Base-by-base conservation (phyloP, 2,797 vertebrate species). In the Podarcis lilfordi region DNA sequence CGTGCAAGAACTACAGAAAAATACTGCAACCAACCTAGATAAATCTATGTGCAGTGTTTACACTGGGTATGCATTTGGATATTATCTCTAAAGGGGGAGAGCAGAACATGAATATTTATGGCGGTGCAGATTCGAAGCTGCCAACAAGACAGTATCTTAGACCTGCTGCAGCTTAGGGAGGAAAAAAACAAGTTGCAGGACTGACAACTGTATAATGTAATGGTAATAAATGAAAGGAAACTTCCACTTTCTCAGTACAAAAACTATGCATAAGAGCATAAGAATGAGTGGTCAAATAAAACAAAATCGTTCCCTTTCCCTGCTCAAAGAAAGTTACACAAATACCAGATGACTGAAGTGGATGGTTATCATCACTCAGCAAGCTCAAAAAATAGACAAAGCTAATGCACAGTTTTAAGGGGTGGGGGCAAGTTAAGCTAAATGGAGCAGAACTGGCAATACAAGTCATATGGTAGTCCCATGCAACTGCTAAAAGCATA, bases 401-500 rank as follows among this genome's bases (percentile, higher is more conserved):
- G 27, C 85, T 69, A 76, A 80, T 75, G 74, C 9, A 78, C 32
- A 86, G 35, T 86, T 37, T 55, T 82, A 25, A 35, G 61, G 21
- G 64, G 50, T 85, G 81, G 1, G 64, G 50, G 61, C 50, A 89
- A 81, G 43, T 37, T 19, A 80, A 45, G 68, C 19, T 64, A 23
- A 64, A 64, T 32, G 50, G n/a, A 45, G 21, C 40, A 45, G 15
- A 80, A 72, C 68, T 85, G 40, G 35, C 37, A 79, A 50, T 76
- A 84, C 61, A 84, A 76, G 59, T 76, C 78, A 82, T 61, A 8
- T 32, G 17, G 21, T 19, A 81, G 55, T 19, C 21, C 59, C 82
- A 89, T 32, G n/a, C 23, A 78, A 76, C 69, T 75, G 55, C 77
- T 66, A 74, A 77, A 81, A 85, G 78, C 71, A 85, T 81, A 43